Percentiles rank a stretch among this genome's conserved stretches.
phyloP scores from a whole-genome alignment of 2,113 vertebrate species.

The Spermophilus dauricus region DNA sequence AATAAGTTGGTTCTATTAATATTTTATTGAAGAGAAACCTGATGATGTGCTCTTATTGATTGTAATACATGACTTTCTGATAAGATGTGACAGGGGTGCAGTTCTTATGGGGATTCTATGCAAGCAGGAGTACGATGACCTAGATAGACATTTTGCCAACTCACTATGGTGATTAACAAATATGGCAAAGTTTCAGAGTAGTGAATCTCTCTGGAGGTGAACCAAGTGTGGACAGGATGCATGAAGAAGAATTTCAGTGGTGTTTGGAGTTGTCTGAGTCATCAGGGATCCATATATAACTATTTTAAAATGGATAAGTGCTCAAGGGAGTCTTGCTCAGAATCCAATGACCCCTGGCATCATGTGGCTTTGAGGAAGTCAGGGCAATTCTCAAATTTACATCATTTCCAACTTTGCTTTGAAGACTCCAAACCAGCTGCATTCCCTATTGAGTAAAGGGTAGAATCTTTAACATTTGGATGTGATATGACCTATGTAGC shows the following conservation, averaged over 20 bases:
- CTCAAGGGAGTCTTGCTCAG: neutral
- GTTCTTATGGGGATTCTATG: neutral
- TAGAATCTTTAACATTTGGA: conserved; percentile 14
- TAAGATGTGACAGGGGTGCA: neutral
- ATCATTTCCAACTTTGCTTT: conserved; percentile 16
- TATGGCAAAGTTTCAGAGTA: neutral
- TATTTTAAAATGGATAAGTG: neutral
- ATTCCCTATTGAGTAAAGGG: neutral
- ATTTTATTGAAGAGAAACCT: neutral
- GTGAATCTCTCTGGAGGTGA: neutral
- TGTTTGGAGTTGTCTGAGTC: neutral
- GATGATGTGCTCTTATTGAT: neutral
- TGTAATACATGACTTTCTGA: neutral
- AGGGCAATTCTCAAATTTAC: neutral
- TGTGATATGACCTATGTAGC: neutral
- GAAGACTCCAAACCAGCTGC: neutral
- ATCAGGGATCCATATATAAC: neutral
- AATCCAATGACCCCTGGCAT: neutral
- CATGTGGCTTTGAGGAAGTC: neutral
- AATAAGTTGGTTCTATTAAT: neutral
- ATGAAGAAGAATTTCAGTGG: neutral
- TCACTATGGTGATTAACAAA: neutral
- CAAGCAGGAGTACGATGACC: neutral
- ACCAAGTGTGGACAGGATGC: neutral
- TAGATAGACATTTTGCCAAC: neutral